Percentiles rank a stretch among this genome's conserved stretches.
Evolutionary conservation across 1,140 invertebrate genomes (phyloP).

Genomic region (Orius laevigatus): DNA sequence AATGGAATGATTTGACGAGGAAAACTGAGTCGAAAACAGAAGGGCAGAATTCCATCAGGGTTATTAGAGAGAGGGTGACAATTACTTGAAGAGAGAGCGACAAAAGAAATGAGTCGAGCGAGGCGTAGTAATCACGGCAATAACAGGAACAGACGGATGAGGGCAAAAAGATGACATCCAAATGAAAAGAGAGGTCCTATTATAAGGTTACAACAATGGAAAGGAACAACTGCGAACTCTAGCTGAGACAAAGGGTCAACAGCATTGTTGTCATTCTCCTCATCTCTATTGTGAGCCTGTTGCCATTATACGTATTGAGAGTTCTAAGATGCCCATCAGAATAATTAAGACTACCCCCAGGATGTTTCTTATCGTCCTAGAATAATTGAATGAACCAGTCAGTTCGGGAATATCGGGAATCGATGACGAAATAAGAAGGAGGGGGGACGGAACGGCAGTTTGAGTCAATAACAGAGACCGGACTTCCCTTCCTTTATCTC

Average conservation of each 20-base stretch:
- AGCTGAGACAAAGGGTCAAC: constrained; percentile 4
- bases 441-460: not conserved
- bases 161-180: constrained; percentile 7
- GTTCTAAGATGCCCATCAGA: constrained; percentile 11
- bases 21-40: too few species aligned
- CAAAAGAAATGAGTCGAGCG: constrained; percentile 9
- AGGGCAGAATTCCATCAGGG: constrained; percentile 6
- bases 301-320: constrained; percentile 11
- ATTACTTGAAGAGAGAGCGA: constrained; percentile 4
- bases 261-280: constrained; percentile 5
- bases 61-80: constrained; percentile 8
- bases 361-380: not conserved
- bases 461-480: constrained; percentile 7
- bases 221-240: constrained; percentile 7
- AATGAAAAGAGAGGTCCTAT: constrained; percentile 10
- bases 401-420: constrained; percentile 8
- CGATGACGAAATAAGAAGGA: constrained; percentile 1
- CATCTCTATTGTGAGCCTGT: constrained; percentile 7
- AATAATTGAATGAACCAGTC: constrained; percentile 9
- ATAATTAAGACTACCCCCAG: constrained; percentile 7
- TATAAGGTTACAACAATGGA: constrained; percentile 10
- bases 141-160: constrained; percentile 1
- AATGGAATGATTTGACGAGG: too few species aligned
- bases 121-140: constrained; percentile 10
- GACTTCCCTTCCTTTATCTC: constrained; percentile 8